Evolutionary conservation across 2,113 vertebrate genomes (phyloP).

Genomic region (Polypterus bichir): DNA sequence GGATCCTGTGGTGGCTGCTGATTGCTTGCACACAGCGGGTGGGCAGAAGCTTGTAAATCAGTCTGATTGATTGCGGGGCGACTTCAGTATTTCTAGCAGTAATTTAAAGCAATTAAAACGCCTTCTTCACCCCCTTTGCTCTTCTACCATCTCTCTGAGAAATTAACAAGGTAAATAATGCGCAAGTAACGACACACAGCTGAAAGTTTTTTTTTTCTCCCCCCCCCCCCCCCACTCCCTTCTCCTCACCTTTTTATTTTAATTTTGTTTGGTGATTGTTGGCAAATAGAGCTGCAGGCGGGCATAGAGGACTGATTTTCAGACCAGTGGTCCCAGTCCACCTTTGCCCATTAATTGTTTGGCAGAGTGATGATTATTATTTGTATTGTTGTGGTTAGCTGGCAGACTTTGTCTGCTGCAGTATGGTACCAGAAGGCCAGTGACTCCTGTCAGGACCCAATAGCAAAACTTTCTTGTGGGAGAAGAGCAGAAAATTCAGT

Average conservation of each 20-base stretch:
- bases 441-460: neutral
- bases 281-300: constrained; percentile 1
- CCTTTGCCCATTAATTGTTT: constrained; percentile 12
- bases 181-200: neutral
- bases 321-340: constrained; percentile 1
- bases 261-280: neutral
- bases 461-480: neutral
- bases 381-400: constrained; percentile 10
- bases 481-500: too few species aligned
- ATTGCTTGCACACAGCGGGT: constrained; percentile 50
- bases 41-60: constrained; percentile 43
- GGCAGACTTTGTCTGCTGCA: constrained; percentile 4
- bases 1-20: constrained; percentile 54
- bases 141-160: neutral
- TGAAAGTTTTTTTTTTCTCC: neutral
- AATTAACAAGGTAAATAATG: constrained; percentile 41
- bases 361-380: constrained; percentile 13
- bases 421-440: constrained; percentile 4
- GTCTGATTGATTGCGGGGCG: constrained; percentile 46
- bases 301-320: constrained; percentile 6
- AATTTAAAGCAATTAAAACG: constrained; percentile 31
- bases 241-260: too few species aligned
- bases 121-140: neutral
- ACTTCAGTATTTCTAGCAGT: constrained; percentile 34
- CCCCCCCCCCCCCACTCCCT: too few species aligned